These are phyloP conservation scores for Todiramphus chloris DNA, from an alignment of 2,113 vertebrate genomes.

Conservation along the genomic window DNA sequence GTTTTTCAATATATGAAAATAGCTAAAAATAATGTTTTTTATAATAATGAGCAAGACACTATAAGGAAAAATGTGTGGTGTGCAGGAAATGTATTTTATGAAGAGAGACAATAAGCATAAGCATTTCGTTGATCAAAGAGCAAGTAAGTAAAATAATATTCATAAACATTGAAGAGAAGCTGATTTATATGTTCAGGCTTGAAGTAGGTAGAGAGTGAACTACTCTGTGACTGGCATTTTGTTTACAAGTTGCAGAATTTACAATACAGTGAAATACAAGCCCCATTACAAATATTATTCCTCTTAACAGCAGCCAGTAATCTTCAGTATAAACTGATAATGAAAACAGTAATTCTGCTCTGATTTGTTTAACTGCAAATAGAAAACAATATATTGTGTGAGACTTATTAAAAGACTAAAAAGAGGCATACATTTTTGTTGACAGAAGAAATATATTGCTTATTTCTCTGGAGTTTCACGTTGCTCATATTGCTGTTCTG, in stretches of 20 bases:
- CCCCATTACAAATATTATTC: neutral
- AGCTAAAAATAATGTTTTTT: neutral
- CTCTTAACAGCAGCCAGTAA: neutral
- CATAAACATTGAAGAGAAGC: neutral
- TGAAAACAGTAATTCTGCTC: neutral
- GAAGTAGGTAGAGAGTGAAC: neutral
- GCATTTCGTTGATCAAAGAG: neutral
- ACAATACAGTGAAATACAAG: neutral
- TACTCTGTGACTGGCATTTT: neutral
- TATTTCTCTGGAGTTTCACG: constrained; percentile 12
- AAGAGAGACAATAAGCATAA: neutral
- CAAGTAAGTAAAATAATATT: neutral
- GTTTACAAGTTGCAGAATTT: neutral
- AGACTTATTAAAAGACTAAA: constrained; percentile 9
- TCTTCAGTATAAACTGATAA: neutral
- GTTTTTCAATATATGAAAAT: neutral
- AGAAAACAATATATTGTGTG: neutral
- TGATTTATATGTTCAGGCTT: neutral
- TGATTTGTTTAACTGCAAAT: constrained; percentile 10
- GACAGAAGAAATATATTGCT: constrained; percentile 24
- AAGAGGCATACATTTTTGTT: constrained; percentile 12
- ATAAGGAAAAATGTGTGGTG: neutral
- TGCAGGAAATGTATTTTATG: neutral
- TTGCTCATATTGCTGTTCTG: constrained; percentile 30
- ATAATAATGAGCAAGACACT: neutral